These are phyloP conservation scores for Etheostoma spectabile DNA, from an alignment of 2,113 vertebrate species.

Conservation along the genomic window DNA sequence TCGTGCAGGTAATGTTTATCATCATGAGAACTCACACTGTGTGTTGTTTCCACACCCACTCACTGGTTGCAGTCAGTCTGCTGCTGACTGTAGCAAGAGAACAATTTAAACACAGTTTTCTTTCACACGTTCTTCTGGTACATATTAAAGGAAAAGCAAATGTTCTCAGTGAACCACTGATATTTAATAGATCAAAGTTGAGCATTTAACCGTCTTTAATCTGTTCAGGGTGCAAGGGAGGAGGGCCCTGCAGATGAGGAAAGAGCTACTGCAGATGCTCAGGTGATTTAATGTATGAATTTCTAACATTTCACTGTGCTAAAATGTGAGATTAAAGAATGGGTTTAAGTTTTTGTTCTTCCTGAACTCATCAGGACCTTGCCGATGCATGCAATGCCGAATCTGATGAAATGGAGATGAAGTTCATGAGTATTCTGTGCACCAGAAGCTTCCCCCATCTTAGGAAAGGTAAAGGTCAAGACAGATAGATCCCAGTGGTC, in stretches of 20 bases:
- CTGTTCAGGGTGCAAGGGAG: constrained; percentile 90
- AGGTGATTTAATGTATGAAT: constrained; percentile 83
- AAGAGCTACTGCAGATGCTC: constrained; percentile 88
- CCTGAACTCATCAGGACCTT: constrained; percentile 85
- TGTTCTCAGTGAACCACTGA: background rate
- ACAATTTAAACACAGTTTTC: background rate
- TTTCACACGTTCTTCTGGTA: constrained; percentile 2
- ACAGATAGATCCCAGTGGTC: background rate
- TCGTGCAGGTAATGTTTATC: constrained; percentile 87
- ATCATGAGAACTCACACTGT: constrained; percentile 43
- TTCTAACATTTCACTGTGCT: background rate
- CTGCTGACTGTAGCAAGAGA: constrained; percentile 9
- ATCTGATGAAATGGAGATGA: constrained; percentile 90
- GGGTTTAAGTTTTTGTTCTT: constrained; percentile 15
- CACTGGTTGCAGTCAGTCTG: constrained; percentile 51
- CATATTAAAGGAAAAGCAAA: background rate
- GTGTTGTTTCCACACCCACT: constrained; percentile 62
- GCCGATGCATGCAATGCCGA: constrained; percentile 90
- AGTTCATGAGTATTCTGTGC: constrained; percentile 95
- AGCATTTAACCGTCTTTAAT: background rate
- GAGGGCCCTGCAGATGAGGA: constrained; percentile 87
- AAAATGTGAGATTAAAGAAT: background rate
- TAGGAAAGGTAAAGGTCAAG: constrained; percentile 87
- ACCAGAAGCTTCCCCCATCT: constrained; percentile 95
- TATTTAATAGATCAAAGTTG: background rate